These are phyloP conservation scores for Eupsittula cactorum DNA, from an alignment of 2,113 vertebrate species.

Conservation along the genomic window DNA sequence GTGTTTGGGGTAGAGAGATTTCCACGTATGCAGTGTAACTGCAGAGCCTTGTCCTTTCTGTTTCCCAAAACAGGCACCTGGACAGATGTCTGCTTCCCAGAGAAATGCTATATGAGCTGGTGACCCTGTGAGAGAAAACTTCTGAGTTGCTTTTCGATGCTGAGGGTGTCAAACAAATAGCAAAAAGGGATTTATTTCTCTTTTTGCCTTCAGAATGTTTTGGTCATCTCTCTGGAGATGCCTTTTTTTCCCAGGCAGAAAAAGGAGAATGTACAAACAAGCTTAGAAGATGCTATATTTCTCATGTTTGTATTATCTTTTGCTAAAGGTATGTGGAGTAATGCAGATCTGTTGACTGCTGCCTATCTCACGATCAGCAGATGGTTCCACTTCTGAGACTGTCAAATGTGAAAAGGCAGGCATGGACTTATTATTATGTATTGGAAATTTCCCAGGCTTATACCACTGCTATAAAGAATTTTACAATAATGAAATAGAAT, in stretches of 20 bases:
- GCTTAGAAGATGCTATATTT: background rate
- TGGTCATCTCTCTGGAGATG: background rate
- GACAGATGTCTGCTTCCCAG: background rate
- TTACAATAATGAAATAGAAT: background rate
- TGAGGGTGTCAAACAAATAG: background rate
- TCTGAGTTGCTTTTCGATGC: background rate
- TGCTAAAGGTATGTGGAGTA: background rate
- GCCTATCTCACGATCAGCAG: background rate
- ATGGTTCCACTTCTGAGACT: background rate
- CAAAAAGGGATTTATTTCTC: background rate
- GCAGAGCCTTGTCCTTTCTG: background rate
- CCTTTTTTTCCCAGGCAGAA: background rate
- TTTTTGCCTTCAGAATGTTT: background rate
- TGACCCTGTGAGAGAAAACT: background rate
- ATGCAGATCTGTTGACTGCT: background rate
- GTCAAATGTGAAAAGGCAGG: background rate
- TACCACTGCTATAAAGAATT: background rate
- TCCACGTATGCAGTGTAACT: background rate
- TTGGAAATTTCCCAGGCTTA: background rate
- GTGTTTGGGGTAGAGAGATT: background rate
- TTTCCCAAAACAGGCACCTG: background rate
- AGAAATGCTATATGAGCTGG: background rate
- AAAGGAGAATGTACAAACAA: background rate
- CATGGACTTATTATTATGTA: background rate
- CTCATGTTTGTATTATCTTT: background rate